Base-by-base conservation (phyloP, 2,888 invertebrate species). In the Linyphia triangularis region DNA sequence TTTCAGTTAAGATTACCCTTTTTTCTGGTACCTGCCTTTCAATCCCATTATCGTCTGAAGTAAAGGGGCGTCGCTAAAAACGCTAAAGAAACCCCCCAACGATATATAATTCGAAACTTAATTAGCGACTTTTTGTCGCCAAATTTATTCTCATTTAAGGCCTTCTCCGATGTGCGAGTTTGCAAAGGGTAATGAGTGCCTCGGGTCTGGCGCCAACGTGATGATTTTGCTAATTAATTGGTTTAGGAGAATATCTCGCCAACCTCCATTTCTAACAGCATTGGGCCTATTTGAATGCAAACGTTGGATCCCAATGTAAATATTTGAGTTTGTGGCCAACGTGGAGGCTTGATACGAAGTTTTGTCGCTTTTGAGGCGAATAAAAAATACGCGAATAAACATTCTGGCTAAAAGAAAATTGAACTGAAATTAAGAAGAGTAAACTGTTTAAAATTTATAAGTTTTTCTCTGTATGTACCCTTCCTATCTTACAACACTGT, bases 181-280 rank as follows among this genome's bases (percentile, higher is more conserved):
- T 70, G 43, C 24, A 1, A n/a, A 16, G 24, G 37, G n/a, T 73
- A 73, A 73, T 59, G 57, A 73, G 73, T 2, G 19, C 30, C 33
- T 22, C 9, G 10, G 59, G 73, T 59, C n/a, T 22, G 43, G 33
- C 7, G 16, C 19, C 51, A 13, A 51, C 51, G 7, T 33, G 33
- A 59, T 73, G 73, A 73, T n/a, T 73, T 73, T 57, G 30, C 73
- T 73, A 73, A 73, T 73, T 73, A 73, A 73, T 59, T 59, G 59
- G 57, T 59, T 73, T 43, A 70, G 26, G n/a, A 24, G n/a, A 30
- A 9, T n/a, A n/a, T n/a, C n/a, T n/a, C 33, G n/a, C 57, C 0
- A 2, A 10, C 7, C 9, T 19, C 33, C n/a, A 33, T 37, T 67
- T 0, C 19, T 19, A 9, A 67, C 28, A 33, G 1, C 5, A 19